phyloP scores from a whole-genome alignment of 2,888 invertebrate genomes.

The Pasiphila rectangulata region DNA sequence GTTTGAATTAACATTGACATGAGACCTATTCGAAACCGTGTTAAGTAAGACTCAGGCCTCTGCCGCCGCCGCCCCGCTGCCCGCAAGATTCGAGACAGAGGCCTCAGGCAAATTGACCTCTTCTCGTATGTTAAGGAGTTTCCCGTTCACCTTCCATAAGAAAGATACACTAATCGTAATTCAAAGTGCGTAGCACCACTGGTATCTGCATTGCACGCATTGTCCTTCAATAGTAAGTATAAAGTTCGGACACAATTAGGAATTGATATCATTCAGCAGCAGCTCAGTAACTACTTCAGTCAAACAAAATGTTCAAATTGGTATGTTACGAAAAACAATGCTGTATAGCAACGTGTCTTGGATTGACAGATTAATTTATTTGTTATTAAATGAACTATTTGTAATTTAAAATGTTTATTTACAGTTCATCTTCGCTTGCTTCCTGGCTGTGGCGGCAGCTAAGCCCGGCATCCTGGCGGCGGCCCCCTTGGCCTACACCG shows the following conservation, averaged over 20 bases:
- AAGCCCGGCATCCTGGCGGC: constrained; percentile 55
- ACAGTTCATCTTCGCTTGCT: constrained; percentile 62
- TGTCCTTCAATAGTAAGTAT: constrained; percentile 31
- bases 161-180: constrained; percentile 21
- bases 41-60: too few species aligned
- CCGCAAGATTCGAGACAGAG: too few species aligned
- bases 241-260: constrained; percentile 42
- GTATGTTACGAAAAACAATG: too few species aligned
- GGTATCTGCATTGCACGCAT: constrained; percentile 33
- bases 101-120: too few species aligned
- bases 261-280: constrained; percentile 28
- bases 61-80: too few species aligned
- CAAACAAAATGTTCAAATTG: constrained; percentile 73
- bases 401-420: constrained; percentile 8
- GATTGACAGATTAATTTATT: too few species aligned
- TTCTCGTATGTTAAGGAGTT: too few species aligned
- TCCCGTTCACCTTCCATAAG: constrained; percentile 2
- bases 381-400: not conserved
- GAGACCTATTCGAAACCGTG: too few species aligned
- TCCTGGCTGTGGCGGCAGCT: constrained; percentile 63
- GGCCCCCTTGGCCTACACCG: constrained; percentile 46
- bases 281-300: constrained; percentile 47
- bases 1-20: not conserved
- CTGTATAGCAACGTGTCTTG: too few species aligned
- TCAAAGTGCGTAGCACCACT: constrained; percentile 32